Percentiles rank a stretch among this genome's conserved stretches.
Evolutionary conservation across 2,113 vertebrate genomes (phyloP).

Genomic region (Tachysurus vachellii): DNA sequence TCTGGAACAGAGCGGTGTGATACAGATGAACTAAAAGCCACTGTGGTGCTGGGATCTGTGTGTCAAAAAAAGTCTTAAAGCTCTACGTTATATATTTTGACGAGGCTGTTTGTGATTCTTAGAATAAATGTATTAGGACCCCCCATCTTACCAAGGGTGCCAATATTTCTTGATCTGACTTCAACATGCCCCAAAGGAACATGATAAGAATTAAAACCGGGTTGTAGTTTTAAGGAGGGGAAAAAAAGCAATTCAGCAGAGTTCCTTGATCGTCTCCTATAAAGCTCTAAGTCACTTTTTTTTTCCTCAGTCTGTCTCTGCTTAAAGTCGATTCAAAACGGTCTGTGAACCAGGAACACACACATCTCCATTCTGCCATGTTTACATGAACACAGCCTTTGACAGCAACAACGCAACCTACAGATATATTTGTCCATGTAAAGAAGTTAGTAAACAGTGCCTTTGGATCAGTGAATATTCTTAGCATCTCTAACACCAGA

Average conservation of each 20-base stretch:
- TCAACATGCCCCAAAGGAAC: not conserved
- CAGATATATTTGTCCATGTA: conserved; percentile 25
- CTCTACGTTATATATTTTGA: not conserved
- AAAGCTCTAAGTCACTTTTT: not conserved
- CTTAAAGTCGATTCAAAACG: not conserved
- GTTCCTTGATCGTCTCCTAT: not conserved
- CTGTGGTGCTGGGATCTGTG: not conserved
- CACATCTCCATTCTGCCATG: not conserved
- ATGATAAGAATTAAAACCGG: not conserved
- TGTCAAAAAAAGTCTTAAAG: not conserved
- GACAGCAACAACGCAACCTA: conserved; percentile 7
- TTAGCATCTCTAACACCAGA: conserved; percentile 42
- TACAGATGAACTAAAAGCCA: not conserved
- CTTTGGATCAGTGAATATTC: conserved; percentile 35
- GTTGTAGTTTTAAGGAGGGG: not conserved
- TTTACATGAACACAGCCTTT: conserved; percentile 25
- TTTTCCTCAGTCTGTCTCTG: not conserved
- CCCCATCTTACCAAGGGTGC: not conserved
- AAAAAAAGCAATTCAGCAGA: not conserved
- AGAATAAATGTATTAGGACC: not conserved
- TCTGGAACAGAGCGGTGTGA: not conserved
- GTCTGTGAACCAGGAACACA: not conserved
- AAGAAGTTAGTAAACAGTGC: conserved; percentile 31
- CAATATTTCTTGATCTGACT: not conserved
- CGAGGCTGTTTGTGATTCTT: not conserved